A percentile compares a stretch with the other conserved stretches of the same genome.
Evolutionary conservation across 2,888 invertebrate genomes (phyloP).

Genomic region (Podabrus alpinus): DNA sequence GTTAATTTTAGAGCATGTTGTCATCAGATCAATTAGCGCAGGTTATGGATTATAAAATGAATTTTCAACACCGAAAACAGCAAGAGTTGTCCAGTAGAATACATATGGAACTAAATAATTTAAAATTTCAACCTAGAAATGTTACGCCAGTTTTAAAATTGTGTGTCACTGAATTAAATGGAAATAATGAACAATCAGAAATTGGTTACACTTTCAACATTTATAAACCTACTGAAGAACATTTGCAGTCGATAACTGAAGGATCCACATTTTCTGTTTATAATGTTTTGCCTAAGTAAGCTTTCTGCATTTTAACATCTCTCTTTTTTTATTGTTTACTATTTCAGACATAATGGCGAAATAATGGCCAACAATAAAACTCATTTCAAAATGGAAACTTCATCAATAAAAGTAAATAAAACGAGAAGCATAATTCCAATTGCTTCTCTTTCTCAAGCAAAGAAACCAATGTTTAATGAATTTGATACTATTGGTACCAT

Average conservation of each 20-base stretch:
- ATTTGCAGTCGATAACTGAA: conserved; percentile 64
- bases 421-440: conserved; percentile 52
- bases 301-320: not conserved
- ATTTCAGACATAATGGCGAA: conserved; percentile 43
- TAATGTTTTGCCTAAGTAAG: conserved; percentile 60
- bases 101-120: conserved; percentile 36
- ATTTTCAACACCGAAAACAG: conserved; percentile 48
- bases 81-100: conserved; percentile 39
- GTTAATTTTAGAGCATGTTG: conserved; percentile 54
- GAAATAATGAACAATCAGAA: conserved; percentile 29
- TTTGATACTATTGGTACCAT: conserved; percentile 75
- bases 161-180: conserved; percentile 53
- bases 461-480: conserved; percentile 65
- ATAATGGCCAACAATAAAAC: conserved; percentile 41
- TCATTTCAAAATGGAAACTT: conserved; percentile 36
- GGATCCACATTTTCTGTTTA: conserved; percentile 63
- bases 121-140: conserved; percentile 43
- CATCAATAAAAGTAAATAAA: conserved; percentile 26
- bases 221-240: conserved; percentile 71
- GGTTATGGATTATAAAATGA: conserved; percentile 53
- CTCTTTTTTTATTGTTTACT: not conserved
- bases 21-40: conserved; percentile 54
- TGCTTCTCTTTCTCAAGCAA: conserved; percentile 51
- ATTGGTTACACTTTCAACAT: conserved; percentile 62
- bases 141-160: conserved; percentile 56